Conservation (phyloP, 2,113 vertebrate genomes). For the Anoplopoma fimbria region DNA sequence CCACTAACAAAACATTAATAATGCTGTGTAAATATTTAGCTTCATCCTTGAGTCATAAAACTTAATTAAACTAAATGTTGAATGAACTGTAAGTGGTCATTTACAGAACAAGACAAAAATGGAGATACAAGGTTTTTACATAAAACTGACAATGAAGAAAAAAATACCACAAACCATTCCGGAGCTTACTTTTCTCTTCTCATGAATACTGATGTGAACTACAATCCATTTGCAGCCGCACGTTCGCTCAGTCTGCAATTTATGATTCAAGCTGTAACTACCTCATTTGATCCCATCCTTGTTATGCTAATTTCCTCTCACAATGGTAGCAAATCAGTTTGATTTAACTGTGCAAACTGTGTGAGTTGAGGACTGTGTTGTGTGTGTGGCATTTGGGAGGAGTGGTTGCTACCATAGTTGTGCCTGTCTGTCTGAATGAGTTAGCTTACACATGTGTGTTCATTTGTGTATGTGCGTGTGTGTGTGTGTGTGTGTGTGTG, state of each 20-base stretch:
- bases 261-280: slow-evolving; percentile 83
- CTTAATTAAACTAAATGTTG: slow-evolving; percentile 29
- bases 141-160: slow-evolving; percentile 60
- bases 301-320: slow-evolving; percentile 82
- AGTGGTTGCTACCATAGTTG: slow-evolving; percentile 61
- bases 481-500: slow-evolving; percentile 32
- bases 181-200: slow-evolving; percentile 74
- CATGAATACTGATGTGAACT: slow-evolving; percentile 83
- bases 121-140: slow-evolving; percentile 62
- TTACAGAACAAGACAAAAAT: slow-evolving; percentile 51
- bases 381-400: slow-evolving; percentile 49
- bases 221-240: slow-evolving; percentile 79
- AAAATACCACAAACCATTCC: slow-evolving; percentile 57
- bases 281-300: slow-evolving; percentile 83
- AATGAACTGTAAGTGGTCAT: slow-evolving; percentile 36
- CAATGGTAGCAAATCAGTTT: slow-evolving; percentile 83
- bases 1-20: slow-evolving; percentile 6
- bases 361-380: slow-evolving; percentile 52
- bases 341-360: slow-evolving; percentile 83
- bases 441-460: slow-evolving; percentile 4
- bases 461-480: slow-evolving; percentile 35
- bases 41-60: slow-evolving; percentile 21
- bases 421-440: slow-evolving; percentile 51
- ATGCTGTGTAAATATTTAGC: slow-evolving; percentile 11
- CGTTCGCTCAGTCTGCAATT: slow-evolving; percentile 81